Evolutionary conservation across 2,113 vertebrate species (phyloP).

Genomic region (Laterallus jamaicensis): DNA sequence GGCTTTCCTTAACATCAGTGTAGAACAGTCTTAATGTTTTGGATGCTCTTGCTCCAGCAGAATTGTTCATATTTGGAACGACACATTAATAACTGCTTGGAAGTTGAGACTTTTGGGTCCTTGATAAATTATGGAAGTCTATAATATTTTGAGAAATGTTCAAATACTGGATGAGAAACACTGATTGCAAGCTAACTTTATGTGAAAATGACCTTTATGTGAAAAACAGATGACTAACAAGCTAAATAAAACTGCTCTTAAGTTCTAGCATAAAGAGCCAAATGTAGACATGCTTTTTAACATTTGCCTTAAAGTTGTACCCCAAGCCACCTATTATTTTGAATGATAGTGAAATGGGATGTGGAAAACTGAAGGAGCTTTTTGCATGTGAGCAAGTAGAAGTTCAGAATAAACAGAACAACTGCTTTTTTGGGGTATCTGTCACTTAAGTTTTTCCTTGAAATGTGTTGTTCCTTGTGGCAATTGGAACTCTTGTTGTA

Average conservation of each 20-base stretch:
- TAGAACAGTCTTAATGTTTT: neutral
- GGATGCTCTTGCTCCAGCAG: neutral
- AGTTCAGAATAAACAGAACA: neutral
- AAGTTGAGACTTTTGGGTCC: neutral
- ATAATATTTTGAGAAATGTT: neutral
- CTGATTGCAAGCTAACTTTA: neutral
- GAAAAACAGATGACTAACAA: neutral
- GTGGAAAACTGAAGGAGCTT: neutral
- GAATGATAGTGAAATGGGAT: neutral
- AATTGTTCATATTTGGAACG: neutral
- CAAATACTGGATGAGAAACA: neutral
- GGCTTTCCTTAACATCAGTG: neutral
- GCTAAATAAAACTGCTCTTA: conserved; percentile 8
- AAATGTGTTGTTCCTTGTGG: neutral
- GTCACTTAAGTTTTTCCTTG: neutral
- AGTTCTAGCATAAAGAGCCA: neutral
- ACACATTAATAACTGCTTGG: neutral
- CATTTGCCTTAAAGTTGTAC: neutral
- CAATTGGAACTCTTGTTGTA: neutral
- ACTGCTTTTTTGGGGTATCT: neutral
- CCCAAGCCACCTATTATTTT: neutral
- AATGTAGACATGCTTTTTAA: neutral
- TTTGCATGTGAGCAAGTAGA: neutral
- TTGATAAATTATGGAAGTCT: neutral
- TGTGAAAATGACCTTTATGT: conserved; percentile 6